These are phyloP conservation scores for Xanthia icteritia DNA, from an alignment of 2,888 invertebrate genomes.

Conservation along the genomic window DNA sequence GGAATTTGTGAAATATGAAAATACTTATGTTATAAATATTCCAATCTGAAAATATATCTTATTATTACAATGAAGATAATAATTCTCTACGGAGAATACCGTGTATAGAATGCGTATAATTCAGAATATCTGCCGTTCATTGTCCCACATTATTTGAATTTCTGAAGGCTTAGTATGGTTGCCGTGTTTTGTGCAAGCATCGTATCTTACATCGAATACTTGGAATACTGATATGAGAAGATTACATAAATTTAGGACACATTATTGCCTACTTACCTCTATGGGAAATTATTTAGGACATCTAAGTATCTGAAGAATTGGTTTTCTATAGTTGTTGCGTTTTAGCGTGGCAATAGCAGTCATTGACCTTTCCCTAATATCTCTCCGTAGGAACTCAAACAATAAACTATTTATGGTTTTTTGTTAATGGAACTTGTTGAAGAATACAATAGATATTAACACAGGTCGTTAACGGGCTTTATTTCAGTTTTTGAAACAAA, in stretches of 20 bases:
- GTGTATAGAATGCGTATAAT: conserved; percentile 39
- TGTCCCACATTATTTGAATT: conserved; percentile 55
- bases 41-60: conserved; percentile 8
- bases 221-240: conserved; percentile 21
- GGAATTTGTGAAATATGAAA: neutral
- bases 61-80: conserved; percentile 20
- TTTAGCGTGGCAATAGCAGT: neutral
- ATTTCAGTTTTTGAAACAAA: neutral
- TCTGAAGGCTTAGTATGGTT: conserved; percentile 31
- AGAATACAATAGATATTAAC: neutral
- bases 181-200: conserved; percentile 19
- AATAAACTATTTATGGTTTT: neutral
- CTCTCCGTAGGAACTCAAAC: neutral
- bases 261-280: neutral
- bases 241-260: conserved; percentile 19
- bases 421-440: neutral
- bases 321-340: neutral
- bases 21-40: neutral
- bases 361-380: neutral
- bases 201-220: conserved; percentile 45
- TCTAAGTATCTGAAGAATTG: neutral
- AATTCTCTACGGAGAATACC: conserved; percentile 3
- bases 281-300: neutral
- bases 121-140: conserved; percentile 49
- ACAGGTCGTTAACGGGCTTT: neutral